Evolutionary conservation across 2,113 vertebrate species (phyloP).

Genomic region (Bos indicus): DNA sequence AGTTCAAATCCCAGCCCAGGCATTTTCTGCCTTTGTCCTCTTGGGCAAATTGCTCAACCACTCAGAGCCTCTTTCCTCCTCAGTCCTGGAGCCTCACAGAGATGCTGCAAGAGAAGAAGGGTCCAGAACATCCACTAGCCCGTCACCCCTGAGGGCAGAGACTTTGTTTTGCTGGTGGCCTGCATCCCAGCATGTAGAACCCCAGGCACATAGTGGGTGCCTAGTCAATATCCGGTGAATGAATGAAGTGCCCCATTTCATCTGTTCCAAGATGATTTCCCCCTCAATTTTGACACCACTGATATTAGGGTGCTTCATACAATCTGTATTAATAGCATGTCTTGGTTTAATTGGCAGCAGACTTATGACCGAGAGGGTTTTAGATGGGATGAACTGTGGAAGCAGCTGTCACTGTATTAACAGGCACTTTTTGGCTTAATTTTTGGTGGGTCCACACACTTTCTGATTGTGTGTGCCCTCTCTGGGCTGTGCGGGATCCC

Average conservation of each 20-base stretch:
- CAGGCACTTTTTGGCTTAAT: not conserved
- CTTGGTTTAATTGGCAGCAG: not conserved
- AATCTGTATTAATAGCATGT: not conserved
- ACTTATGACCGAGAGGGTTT: not conserved
- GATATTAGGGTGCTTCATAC: not conserved
- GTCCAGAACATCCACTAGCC: not conserved
- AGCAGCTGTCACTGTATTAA: not conserved
- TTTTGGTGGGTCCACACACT: not conserved
- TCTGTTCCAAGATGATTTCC: not conserved
- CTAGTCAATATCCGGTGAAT: not conserved
- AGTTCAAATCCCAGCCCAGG: not conserved
- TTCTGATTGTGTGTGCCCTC: not conserved
- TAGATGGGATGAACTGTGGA: not conserved
- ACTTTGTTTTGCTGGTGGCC: not conserved
- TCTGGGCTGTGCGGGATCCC: not conserved
- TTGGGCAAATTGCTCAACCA: not conserved
- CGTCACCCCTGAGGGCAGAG: not conserved
- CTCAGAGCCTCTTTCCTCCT: not conserved
- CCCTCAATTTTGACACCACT: not conserved
- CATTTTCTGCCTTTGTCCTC: not conserved
- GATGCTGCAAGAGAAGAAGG: not conserved
- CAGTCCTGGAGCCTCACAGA: not conserved
- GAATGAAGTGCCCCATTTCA: not conserved
- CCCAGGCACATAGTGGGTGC: fast-evolving
- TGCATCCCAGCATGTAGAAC: not conserved